phyloP scores from a whole-genome alignment of 2,113 vertebrate genomes.

The Tringa solitaria region DNA sequence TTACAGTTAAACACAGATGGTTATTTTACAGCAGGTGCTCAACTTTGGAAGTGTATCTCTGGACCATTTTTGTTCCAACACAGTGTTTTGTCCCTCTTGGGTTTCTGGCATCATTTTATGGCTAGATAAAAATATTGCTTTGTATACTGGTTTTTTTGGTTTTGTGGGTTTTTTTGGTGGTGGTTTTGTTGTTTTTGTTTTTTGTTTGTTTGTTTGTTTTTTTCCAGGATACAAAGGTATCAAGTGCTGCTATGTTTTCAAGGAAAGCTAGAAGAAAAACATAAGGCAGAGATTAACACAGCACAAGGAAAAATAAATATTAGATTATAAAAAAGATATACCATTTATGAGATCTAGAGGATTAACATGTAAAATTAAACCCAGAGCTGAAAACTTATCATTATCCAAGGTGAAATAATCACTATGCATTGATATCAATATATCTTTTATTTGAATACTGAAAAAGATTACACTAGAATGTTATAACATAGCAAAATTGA shows the following conservation, averaged over 20 bases:
- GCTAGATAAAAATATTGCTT: conserved; percentile 52
- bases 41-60: conserved; percentile 70
- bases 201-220: neutral
- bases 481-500: neutral
- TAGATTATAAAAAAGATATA: neutral
- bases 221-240: neutral
- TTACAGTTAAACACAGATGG: conserved; percentile 82
- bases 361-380: neutral
- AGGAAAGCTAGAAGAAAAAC: neutral
- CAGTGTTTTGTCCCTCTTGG: conserved; percentile 48
- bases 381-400: neutral
- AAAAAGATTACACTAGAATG: neutral
- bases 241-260: neutral
- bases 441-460: neutral
- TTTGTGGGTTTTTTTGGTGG: too few species aligned
- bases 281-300: neutral
- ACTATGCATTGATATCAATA: neutral
- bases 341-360: neutral
- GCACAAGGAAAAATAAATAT: neutral
- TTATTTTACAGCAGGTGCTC: conserved; percentile 78
- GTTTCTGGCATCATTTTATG: conserved; percentile 56
- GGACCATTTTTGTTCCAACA: conserved; percentile 70
- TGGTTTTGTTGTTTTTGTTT: neutral
- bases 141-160: neutral
- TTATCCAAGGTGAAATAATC: neutral